Evolutionary conservation across 2,888 invertebrate species (phyloP), one percentile per base, ranked within the genome.

Genomic region (Dicyrtoma fusca): DNA sequence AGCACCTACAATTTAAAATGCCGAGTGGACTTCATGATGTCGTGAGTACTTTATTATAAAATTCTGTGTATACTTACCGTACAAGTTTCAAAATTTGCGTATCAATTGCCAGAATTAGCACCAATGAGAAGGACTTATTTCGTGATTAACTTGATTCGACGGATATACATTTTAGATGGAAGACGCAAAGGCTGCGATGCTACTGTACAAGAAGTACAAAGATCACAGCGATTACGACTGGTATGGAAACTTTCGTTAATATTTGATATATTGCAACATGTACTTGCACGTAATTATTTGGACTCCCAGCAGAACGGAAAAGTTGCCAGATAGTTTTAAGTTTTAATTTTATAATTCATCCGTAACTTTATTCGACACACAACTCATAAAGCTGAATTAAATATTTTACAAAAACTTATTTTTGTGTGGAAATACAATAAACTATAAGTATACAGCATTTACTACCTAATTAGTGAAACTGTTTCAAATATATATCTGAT

Each of bases 191-290:
- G 13, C 47, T 34, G 44, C 51, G 1, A 64, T 64, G 64, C 14
- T 64, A 19, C 25, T 64, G 0, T 64, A 64, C 26, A 21, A 49
- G n/a, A 64, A 64, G 19, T 64, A 64, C 26, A 64, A 51, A 64
- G 51, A 64, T 17, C 64, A 51, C 19, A 26, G 26, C 26, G 64
- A 49, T 2, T 64, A 64, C 21, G 64, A 64, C 49, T 64, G 64
- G 64, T 64, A 64, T 49, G 64, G 64, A 25, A 64, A 64, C 25
- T 64, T 64, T 17, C 44, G 19, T 19, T 61, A 5, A 23, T 6
- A 34, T 34, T 8, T 34, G n/a, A n/a, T 34, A 5, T 8, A 34
- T 34, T 34, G 34, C 4, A 34, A 34, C 34, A 34, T 5, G 3
- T 34, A 8, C 34, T 34, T 8, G 34, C 34, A 34, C 34, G 8